A percentile compares a stretch with the other conserved stretches of the same genome.
These are phyloP conservation scores for Ardeotis arabs DNA, from an alignment of 2,113 vertebrate species.

Conservation along the genomic window DNA sequence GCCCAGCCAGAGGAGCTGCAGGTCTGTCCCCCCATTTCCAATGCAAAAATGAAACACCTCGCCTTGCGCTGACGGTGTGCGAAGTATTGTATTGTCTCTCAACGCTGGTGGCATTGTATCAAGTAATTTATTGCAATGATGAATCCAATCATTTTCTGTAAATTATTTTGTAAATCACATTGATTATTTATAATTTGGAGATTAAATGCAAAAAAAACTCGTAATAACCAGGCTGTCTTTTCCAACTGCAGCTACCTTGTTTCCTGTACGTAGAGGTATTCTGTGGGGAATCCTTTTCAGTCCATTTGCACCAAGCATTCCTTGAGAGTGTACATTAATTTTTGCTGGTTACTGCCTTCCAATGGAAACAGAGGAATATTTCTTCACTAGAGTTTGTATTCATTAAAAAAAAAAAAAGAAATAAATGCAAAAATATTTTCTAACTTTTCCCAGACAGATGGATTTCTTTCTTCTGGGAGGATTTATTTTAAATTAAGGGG, in stretches of 20 bases:
- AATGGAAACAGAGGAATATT: conserved; percentile 64
- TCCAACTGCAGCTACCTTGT: conserved; percentile 20
- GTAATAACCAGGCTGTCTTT: conserved; percentile 31
- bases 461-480: conserved; percentile 44
- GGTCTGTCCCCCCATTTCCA: neutral
- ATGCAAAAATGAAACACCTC: neutral
- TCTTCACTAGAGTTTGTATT: conserved; percentile 74
- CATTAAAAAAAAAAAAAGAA: conserved; percentile 53
- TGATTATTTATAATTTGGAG: conserved; percentile 65
- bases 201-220: conserved; percentile 46
- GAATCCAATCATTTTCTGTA: conserved; percentile 53
- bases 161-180: conserved; percentile 73
- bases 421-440: conserved; percentile 78
- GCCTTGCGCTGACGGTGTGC: neutral
- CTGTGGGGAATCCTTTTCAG: conserved; percentile 29
- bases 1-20: neutral
- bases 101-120: neutral
- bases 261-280: neutral
- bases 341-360: conserved; percentile 58
- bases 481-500: conserved; percentile 9
- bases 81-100: neutral
- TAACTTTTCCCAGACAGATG: conserved; percentile 66
- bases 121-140: conserved; percentile 69
- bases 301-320: conserved; percentile 35
- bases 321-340: conserved; percentile 41